phyloP scores from a whole-genome alignment of 2,888 invertebrate species.

The Pristionchus exspectatus region DNA sequence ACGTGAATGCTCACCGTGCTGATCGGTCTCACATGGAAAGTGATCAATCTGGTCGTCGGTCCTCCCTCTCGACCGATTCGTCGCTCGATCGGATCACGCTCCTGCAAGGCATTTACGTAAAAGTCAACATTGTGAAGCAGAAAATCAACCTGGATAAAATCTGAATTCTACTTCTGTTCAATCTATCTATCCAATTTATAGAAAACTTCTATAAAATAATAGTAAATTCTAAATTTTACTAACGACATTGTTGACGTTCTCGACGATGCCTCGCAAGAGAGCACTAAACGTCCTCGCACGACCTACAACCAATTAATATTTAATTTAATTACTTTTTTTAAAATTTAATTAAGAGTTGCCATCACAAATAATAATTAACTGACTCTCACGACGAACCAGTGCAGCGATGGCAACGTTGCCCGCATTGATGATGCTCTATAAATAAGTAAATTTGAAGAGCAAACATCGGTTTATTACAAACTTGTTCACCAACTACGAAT shows the following conservation, averaged over 20 bases:
- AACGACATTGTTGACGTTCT: constrained; percentile 26
- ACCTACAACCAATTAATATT: not conserved
- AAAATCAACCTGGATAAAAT: no score
- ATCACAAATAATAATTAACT: not conserved
- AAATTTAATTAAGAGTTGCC: not conserved
- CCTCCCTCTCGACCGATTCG: not conserved
- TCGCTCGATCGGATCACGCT: not conserved
- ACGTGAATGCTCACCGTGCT: not conserved
- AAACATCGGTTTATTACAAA: no score
- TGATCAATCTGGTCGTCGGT: not conserved
- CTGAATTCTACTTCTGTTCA: no score
- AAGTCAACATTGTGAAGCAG: no score
- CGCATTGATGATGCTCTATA: constrained; percentile 17
- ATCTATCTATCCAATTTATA: no score
- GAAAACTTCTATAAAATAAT: no score
- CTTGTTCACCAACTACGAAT: no score
- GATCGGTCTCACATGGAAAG: not conserved
- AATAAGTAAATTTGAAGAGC: not conserved
- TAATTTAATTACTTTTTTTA: not conserved
- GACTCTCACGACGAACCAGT: not conserved
- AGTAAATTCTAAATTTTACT: not conserved
- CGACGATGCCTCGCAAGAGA: not conserved
- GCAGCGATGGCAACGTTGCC: not conserved
- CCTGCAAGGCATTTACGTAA: not conserved
- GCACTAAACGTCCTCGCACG: not conserved